A percentile compares a stretch with the other conserved stretches of the same genome.
These are phyloP conservation scores for Ctenodactylus gundi DNA, from an alignment of 2,113 vertebrate genomes.

Conservation along the genomic window DNA sequence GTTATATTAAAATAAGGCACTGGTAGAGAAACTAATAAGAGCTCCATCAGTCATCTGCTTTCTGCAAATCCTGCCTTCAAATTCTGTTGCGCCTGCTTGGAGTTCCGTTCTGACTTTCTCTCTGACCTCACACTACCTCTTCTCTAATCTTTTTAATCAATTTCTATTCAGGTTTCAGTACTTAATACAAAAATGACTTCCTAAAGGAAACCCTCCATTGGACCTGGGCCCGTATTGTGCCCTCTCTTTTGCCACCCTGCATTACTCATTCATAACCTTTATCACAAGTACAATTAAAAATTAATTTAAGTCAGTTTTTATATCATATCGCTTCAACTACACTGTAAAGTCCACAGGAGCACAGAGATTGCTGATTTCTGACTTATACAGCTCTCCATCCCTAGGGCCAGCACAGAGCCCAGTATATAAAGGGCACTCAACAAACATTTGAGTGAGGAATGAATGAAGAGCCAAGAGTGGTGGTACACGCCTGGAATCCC, in stretches of 20 bases:
- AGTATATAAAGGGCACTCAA: neutral
- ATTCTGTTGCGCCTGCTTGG: neutral
- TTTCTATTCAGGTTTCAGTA: conserved; percentile 38
- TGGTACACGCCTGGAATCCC: neutral
- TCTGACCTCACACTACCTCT: neutral
- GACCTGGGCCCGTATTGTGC: neutral
- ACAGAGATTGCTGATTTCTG: neutral
- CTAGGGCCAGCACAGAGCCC: neutral
- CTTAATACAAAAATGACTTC: neutral
- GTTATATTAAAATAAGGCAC: neutral
- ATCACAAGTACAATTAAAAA: neutral
- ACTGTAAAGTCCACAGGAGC: neutral
- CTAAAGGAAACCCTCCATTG: neutral
- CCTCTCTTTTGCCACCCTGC: neutral
- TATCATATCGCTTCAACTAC: neutral
- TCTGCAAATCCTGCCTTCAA: neutral
- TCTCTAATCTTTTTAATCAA: neutral
- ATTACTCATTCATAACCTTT: neutral
- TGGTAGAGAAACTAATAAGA: neutral
- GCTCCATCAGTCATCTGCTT: neutral
- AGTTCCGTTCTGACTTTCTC: neutral
- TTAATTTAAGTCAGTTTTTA: neutral
- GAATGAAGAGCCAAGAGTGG: neutral
- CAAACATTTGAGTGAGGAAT: conserved; percentile 22
- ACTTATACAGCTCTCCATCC: neutral